Evolutionary conservation across 53 echinoderm and acorn worm species (phyloP), one percentile per base, ranked within the genome.

Genomic region (Luidia sarsii): DNA sequence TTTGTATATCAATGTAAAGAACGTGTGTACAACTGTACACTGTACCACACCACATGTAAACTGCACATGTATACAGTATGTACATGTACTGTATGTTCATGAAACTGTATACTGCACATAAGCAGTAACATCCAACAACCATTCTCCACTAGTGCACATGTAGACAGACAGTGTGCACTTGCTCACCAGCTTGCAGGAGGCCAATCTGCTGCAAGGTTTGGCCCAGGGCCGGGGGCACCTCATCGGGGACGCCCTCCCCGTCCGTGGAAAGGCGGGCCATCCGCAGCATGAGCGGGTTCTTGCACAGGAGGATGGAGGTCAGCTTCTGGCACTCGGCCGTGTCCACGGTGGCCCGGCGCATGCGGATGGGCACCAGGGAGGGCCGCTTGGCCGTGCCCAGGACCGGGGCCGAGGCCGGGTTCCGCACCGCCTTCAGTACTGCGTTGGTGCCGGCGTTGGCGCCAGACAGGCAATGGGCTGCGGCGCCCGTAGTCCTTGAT

Each of bases 251-350:
- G 23, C 86, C 83, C 60, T 77, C 73, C 23, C 64, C 73, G 62
- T 84, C 84, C 21, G 90, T 72, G 80, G 94, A 91, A 87, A 88
- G 91, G 81, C 86, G 80, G 3, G 94, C 88, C 55, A 94, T 67
- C 37, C 91, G 71, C 33, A 83, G 67, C 68, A 91, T 65, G 27
- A 91, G 82, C 23, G 86, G 83, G 37, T 45, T 73, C 80, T 88
- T 94, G n/a, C n/a, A n/a, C n/a, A n/a, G n/a, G 49, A 94, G 57
- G 34, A 85, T 66, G 15, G 87, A 75, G 30, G 79, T 94, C 52
- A 94, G 57, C 30, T 89, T 85, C 70, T 85, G 85, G 41, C 87
- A 85, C 77, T 90, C 90, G 0, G 94, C 87, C 13, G 90, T 70
- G 68, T 90, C 94, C 29, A 94, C 90, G 6, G 94, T 86, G 2